Evolutionary conservation across 2,113 vertebrate genomes (phyloP), one percentile per base, ranked within the genome.

Genomic region (Alexandromys fortis): DNA sequence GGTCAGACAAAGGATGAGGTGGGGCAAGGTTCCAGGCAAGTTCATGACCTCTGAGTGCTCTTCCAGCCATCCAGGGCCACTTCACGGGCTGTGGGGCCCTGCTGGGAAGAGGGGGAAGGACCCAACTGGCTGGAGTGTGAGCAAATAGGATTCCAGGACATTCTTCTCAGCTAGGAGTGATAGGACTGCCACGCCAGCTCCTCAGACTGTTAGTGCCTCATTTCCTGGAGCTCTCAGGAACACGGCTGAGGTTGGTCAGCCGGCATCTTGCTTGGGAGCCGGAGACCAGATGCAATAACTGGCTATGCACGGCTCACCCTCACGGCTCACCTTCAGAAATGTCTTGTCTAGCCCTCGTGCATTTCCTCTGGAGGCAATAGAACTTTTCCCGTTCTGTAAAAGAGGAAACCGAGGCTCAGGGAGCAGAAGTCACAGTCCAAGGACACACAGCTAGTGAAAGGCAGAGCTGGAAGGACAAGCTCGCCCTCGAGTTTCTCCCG

Each of bases 301-400:
- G 8, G 49, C 17, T 33, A 6, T 28, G 19, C 26, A n/a, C 38
- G 14, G 38, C 75, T 68, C 9, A 55, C 52, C 14, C 52, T 55
- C 52, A 55, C 3, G 3, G 52, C 52, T 55, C 52, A 16, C 55
- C 16, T 1, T 19, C 26, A n/a, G 58, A 68, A 10, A 24, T 58
- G 14, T 87, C 91, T 65, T 90, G 47, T 94, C 65, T 61, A 85
- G 93, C 63, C 42, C 38, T 75, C 78, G 33, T 88, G 65, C 85
- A 79, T 82, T 92, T 22, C 28, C 61, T 85, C 21, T 1, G n/a
- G 30, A 76, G 49, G 14, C 94, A 79, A 93, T 72, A 76, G 75
- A 95, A 52, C 30, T 52, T 38, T 33, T 45, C 55, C 38, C 24
- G 55, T 92, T 88, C 81, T 77, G 89, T 49, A 89, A 70, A 73